phyloP scores from a whole-genome alignment of 1,140 invertebrate species.

The Cyphomyrmex costatus region DNA sequence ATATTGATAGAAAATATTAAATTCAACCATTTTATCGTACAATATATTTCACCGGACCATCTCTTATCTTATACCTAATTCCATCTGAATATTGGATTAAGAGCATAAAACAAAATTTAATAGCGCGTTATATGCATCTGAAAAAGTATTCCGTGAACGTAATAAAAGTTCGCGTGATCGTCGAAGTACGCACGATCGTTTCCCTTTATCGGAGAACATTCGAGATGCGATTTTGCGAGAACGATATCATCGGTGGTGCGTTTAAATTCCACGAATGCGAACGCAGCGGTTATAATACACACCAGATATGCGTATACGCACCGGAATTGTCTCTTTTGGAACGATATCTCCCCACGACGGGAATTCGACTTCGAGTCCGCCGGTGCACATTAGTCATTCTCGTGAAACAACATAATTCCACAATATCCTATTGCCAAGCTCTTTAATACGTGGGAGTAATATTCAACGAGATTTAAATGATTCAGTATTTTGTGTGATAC shows the following conservation, averaged over 20 bases:
- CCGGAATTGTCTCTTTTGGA: not conserved
- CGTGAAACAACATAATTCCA: not conserved
- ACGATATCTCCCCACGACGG: not conserved
- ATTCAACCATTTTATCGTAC: too few species aligned
- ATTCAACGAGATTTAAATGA: not conserved
- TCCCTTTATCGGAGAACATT: slow-evolving; percentile 17
- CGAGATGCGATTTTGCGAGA: not conserved
- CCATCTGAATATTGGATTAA: not conserved
- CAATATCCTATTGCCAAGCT: not conserved
- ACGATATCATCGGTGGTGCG: not conserved
- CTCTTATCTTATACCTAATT: not conserved
- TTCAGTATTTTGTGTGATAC: not conserved
- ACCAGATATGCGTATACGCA: not conserved
- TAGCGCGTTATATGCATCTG: not conserved
- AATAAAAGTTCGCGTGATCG: slow-evolving; percentile 12
- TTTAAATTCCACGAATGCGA: slow-evolving; percentile 16
- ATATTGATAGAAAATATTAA: not conserved
- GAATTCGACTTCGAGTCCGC: slow-evolving; percentile 26
- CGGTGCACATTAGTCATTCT: slow-evolving; percentile 6
- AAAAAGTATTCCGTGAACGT: not conserved
- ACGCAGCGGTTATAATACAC: not conserved
- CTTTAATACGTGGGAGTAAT: slow-evolving; percentile 11
- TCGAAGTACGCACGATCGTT: slow-evolving; percentile 23
- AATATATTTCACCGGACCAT: not conserved
- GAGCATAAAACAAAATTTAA: not conserved